Percentiles rank a stretch among this genome's conserved stretches.
phyloP scores from a whole-genome alignment of 2,888 invertebrate species.

The Leucoptera coffeella region DNA sequence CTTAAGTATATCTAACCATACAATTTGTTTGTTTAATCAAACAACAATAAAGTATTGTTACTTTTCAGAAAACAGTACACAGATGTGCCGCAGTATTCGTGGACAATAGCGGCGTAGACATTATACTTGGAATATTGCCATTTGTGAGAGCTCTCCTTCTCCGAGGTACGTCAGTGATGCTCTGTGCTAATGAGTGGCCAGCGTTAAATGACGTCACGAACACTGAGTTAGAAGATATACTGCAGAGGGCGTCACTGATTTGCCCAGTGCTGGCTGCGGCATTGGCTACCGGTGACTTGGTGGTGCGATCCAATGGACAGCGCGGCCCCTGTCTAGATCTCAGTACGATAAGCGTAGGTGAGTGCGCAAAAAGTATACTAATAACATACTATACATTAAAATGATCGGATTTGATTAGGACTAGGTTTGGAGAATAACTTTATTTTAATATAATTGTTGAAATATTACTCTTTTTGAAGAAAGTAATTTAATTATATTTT shows the following conservation, averaged over 20 bases:
- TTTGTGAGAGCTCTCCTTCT: conserved; percentile 79
- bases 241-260: conserved; percentile 62
- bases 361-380: too few species aligned
- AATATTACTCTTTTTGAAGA: too few species aligned
- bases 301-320: conserved; percentile 87
- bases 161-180: conserved; percentile 79
- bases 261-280: conserved; percentile 69
- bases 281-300: conserved; percentile 60
- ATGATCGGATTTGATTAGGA: too few species aligned
- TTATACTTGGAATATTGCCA: conserved; percentile 87
- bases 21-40: too few species aligned
- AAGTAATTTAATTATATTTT: too few species aligned
- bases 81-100: conserved; percentile 90
- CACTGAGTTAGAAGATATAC: conserved; percentile 71
- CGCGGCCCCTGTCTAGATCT: conserved; percentile 93
- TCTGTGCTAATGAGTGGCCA: conserved; percentile 91
- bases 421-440: too few species aligned
- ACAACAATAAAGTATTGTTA: conserved; percentile 5
- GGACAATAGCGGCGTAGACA: conserved; percentile 94
- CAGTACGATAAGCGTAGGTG: conserved; percentile 63
- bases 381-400: too few species aligned
- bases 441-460: too few species aligned
- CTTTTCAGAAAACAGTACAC: conserved; percentile 59
- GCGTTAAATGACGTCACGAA: conserved; percentile 94
- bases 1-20: too few species aligned